Evolutionary conservation across 2,113 vertebrate species (phyloP).

Genomic region (Zosterops japonicus): DNA sequence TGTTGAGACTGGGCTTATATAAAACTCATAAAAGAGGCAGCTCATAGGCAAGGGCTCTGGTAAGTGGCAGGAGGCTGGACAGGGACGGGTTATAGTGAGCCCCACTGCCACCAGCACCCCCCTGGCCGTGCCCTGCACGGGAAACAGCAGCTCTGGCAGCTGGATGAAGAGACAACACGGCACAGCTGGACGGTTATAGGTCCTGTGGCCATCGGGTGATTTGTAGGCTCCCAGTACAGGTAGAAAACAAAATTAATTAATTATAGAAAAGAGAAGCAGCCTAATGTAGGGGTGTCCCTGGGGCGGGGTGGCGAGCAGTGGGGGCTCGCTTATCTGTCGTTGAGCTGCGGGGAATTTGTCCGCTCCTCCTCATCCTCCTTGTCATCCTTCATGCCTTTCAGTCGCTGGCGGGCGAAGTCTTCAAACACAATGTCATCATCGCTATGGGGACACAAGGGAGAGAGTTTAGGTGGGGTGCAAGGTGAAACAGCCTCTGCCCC

Average conservation of each 20-base stretch:
- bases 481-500: not conserved
- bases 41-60: conserved; percentile 25
- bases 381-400: conserved; percentile 88
- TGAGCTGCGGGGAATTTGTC: conserved; percentile 81
- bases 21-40: conserved; percentile 50
- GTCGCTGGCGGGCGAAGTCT: conserved; percentile 92
- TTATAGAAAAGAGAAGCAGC: conserved; percentile 63
- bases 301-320: not conserved
- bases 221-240: conserved; percentile 46
- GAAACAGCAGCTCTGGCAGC: not conserved
- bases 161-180: conserved; percentile 50
- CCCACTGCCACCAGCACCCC: not conserved
- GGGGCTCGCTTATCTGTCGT: conserved; percentile 80
- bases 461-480: not conserved
- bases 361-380: conserved; percentile 90
- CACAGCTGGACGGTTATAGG: conserved; percentile 68
- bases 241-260: conserved; percentile 55
- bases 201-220: conserved; percentile 54
- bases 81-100: not conserved
- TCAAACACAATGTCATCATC: conserved; percentile 97
- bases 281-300: conserved; percentile 18
- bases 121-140: not conserved
- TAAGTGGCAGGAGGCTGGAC: not conserved
- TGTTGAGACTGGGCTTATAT: not conserved
- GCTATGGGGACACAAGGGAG: conserved; percentile 60